Conservation (phyloP, 2,888 invertebrate genomes). For the Drosophila anomalata region DNA sequence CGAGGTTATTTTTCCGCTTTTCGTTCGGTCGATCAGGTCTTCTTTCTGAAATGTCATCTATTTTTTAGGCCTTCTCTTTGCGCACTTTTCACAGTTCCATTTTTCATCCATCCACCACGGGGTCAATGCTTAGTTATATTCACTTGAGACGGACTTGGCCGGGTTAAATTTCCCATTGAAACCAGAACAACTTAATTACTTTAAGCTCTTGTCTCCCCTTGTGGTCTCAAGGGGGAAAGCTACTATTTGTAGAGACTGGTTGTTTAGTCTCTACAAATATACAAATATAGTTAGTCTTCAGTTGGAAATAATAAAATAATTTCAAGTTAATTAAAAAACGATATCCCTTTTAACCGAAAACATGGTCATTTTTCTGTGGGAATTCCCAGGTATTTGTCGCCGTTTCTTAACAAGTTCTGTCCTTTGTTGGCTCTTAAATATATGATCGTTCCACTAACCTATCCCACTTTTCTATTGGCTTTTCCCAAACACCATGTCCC, state of each 20-base stretch:
- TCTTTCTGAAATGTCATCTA: constrained; percentile 76
- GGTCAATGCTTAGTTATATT: constrained; percentile 69
- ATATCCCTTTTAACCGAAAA: neutral
- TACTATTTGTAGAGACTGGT: neutral
- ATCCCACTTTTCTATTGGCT: constrained; percentile 50
- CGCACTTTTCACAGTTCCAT: constrained; percentile 16
- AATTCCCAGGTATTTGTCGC: constrained; percentile 3
- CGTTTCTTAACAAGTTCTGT: neutral
- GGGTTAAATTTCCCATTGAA: constrained; percentile 26
- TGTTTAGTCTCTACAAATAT: too few relatives aligned
- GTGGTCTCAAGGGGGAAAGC: constrained; percentile 9
- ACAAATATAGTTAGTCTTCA: neutral
- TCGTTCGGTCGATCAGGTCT: constrained; percentile 43
- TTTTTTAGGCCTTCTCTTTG: constrained; percentile 41
- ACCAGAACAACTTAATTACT: constrained; percentile 13
- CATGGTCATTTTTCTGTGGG: neutral
- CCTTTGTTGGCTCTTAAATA: constrained; percentile 8
- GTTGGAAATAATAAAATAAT: neutral
- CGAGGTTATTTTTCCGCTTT: constrained; percentile 35
- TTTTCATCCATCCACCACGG: constrained; percentile 42
- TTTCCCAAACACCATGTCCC: constrained; percentile 21
- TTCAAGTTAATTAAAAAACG: neutral
- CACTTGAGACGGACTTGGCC: constrained; percentile 44
- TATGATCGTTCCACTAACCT: constrained; percentile 49
- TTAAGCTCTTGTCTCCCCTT: neutral